These are phyloP conservation scores for Conus ventricosus DNA, from an alignment of 1,140 invertebrate species.

Conservation along the genomic window DNA sequence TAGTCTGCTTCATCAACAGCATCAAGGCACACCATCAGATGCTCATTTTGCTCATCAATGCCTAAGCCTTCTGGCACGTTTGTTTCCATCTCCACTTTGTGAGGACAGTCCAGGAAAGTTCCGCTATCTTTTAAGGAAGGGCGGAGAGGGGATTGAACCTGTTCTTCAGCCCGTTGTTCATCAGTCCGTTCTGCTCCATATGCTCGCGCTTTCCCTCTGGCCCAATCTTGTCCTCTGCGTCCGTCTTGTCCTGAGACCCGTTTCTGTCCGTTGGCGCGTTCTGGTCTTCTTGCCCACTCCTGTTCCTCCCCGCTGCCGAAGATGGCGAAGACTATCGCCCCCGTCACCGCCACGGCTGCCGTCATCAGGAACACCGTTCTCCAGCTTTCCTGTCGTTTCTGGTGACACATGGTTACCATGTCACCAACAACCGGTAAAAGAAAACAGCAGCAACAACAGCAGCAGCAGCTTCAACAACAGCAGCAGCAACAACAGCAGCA, in stretches of 20 bases:
- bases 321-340: slow-evolving; percentile 66
- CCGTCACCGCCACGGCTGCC: slow-evolving; percentile 66
- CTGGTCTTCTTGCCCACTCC: slow-evolving; percentile 56
- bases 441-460: too few relatives aligned
- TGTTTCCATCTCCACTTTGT: background rate
- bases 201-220: too few relatives aligned
- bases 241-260: too few relatives aligned
- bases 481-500: too few relatives aligned
- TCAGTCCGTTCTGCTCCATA: too few relatives aligned
- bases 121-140: background rate
- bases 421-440: background rate
- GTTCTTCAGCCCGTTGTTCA: too few relatives aligned
- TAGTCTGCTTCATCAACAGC: too few relatives aligned
- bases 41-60: background rate
- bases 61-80: background rate
- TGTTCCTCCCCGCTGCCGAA: slow-evolving; percentile 70
- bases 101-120: background rate
- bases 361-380: slow-evolving; percentile 72
- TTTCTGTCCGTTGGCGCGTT: background rate
- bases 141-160: too few relatives aligned
- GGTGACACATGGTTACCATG: slow-evolving; percentile 29
- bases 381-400: slow-evolving; percentile 73
- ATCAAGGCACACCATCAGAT: background rate
- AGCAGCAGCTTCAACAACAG: too few relatives aligned
- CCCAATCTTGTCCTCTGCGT: too few relatives aligned